Evolutionary conservation across 2,797 vertebrate species (phyloP).

Genomic region (Lophius americanus): DNA sequence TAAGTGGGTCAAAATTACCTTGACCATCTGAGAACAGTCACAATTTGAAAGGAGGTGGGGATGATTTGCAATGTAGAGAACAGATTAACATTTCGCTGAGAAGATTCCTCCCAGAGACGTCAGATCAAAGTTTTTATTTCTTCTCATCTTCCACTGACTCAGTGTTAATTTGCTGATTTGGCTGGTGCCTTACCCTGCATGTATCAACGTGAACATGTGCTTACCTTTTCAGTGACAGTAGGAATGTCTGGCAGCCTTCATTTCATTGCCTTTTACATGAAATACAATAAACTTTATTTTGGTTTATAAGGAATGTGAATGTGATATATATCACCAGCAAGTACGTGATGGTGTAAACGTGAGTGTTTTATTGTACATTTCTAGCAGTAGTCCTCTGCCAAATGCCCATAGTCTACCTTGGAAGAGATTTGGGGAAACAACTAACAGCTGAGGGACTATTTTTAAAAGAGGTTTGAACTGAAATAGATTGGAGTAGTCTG

Average conservation of each 20-base stretch:
- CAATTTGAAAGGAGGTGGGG: slow-evolving; percentile 68
- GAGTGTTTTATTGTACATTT: slow-evolving; percentile 25
- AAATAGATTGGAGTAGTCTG: too few species aligned
- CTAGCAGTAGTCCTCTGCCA: neutral
- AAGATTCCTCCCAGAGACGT: slow-evolving; percentile 75
- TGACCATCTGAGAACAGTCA: slow-evolving; percentile 81
- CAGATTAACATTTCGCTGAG: slow-evolving; percentile 79
- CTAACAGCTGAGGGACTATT: too few species aligned
- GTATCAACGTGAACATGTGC: slow-evolving; percentile 45
- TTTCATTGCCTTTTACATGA: slow-evolving; percentile 42
- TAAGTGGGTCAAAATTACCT: slow-evolving; percentile 85
- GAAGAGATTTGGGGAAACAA: too few species aligned
- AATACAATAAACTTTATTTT: slow-evolving; percentile 45
- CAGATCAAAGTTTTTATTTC: slow-evolving; percentile 81
- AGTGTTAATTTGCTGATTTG: slow-evolving; percentile 72
- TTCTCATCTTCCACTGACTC: slow-evolving; percentile 61
- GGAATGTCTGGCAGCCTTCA: slow-evolving; percentile 31
- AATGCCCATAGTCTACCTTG: slow-evolving; percentile 10
- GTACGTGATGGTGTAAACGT: slow-evolving; percentile 67
- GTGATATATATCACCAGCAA: slow-evolving; percentile 16
- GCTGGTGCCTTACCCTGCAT: slow-evolving; percentile 45
- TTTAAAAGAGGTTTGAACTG: too few species aligned
- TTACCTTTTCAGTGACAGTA: slow-evolving; percentile 57
- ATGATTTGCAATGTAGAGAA: slow-evolving; percentile 78
- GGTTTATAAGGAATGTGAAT: slow-evolving; percentile 32